Conservation (phyloP, 2,888 invertebrate genomes). For the Apotomis capreana region DNA sequence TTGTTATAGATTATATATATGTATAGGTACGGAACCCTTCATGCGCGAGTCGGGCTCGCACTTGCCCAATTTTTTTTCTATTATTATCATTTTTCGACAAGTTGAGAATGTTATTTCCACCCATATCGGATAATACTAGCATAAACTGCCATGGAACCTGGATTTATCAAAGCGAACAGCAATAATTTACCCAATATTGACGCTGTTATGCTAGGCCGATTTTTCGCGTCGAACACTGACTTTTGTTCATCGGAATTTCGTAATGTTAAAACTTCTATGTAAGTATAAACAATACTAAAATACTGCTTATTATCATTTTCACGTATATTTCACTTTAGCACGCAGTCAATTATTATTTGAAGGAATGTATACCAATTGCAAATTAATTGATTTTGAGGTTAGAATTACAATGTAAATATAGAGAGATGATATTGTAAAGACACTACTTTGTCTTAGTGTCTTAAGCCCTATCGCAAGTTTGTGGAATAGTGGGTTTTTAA, state of each 20-base stretch:
- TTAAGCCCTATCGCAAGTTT: slow-evolving; percentile 23
- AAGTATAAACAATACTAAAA: slow-evolving; percentile 42
- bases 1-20: too few species aligned
- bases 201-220: slow-evolving; percentile 43
- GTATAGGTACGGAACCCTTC: too few species aligned
- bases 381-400: slow-evolving; percentile 25
- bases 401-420: slow-evolving; percentile 24
- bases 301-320: slow-evolving; percentile 16
- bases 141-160: slow-evolving; percentile 40
- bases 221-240: slow-evolving; percentile 44
- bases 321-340: slow-evolving; percentile 13
- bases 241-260: slow-evolving; percentile 45
- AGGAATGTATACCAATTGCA: slow-evolving; percentile 24
- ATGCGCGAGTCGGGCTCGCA: too few species aligned
- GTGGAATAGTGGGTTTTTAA: slow-evolving; percentile 4
- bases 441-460: slow-evolving; percentile 24
- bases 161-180: slow-evolving; percentile 42
- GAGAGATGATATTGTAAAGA: slow-evolving; percentile 14
- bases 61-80: too few species aligned
- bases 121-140: slow-evolving; percentile 33
- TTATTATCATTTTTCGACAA: slow-evolving; percentile 17
- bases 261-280: slow-evolving; percentile 46
- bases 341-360: slow-evolving; percentile 26
- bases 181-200: slow-evolving; percentile 44
- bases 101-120: slow-evolving; percentile 33